Percentiles rank a stretch among this genome's conserved stretches.
These are phyloP conservation scores for Sebastes matsubarae DNA, from an alignment of 2,797 vertebrate genomes.

Conservation along the genomic window DNA sequence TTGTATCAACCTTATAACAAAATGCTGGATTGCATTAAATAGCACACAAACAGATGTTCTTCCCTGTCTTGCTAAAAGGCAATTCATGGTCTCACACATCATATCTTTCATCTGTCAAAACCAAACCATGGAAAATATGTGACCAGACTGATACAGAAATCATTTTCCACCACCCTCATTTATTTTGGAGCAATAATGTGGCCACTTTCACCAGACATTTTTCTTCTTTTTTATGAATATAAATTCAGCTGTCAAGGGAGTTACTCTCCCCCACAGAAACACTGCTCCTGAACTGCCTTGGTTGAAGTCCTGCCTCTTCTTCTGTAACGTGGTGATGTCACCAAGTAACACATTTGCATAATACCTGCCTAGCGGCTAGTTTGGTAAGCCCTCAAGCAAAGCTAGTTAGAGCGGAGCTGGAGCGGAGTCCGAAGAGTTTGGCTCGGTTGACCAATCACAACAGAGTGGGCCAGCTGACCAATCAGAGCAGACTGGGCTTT, in stretches of 20 bases:
- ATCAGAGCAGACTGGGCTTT: too few relatives aligned
- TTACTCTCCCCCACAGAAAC: too few relatives aligned
- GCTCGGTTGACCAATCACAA: too few relatives aligned
- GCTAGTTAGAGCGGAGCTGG: too few relatives aligned
- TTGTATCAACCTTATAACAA: background rate
- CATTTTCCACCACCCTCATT: background rate
- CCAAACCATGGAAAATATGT: conserved; percentile 5
- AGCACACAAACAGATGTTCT: background rate
- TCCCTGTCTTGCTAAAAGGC: background rate
- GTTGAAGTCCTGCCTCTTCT: too few relatives aligned
- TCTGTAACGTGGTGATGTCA: too few relatives aligned
- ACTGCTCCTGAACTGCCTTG: too few relatives aligned
- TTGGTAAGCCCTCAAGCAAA: too few relatives aligned
- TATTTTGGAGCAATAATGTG: background rate
- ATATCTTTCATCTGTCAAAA: conserved; percentile 3
- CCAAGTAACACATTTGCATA: too few relatives aligned
- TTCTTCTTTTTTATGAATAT: background rate
- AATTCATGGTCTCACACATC: background rate
- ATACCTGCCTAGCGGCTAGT: too few relatives aligned
- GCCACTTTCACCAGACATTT: background rate
- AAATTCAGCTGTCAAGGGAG: background rate
- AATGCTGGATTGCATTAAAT: background rate
- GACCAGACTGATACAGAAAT: conserved; percentile 6
- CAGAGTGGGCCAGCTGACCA: too few relatives aligned
- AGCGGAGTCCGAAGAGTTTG: too few relatives aligned